Base-by-base conservation (phyloP, 2,888 invertebrate genomes). In the Diarsia rubi region DNA sequence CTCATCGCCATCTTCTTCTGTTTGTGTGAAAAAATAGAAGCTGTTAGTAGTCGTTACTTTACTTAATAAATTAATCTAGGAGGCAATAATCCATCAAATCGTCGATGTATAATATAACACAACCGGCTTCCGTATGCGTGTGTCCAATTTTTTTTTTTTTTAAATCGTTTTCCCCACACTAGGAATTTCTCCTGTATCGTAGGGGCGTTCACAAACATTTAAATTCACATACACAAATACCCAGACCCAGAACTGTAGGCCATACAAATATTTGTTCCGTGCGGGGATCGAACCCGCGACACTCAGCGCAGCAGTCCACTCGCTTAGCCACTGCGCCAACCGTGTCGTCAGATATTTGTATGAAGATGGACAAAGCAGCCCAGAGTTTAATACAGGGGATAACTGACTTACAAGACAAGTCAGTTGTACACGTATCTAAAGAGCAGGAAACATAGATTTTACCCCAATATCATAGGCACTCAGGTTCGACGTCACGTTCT, bases 1-100 rank as follows among this genome's bases (percentile, higher is more conserved):
- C 75, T 97, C 95, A 82, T 97, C 97, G 0, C 97, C 97, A 0
- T 86, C 87, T 66, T 97, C 97, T 8, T 88, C 90, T 73, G 64
- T 67, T 47, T 14, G 24, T 44, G 5, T 9, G 11, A 3, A 9
- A 52, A 70, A 31, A 42, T 12, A 42, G 2, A 31, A 2, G 16
- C 8, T 2, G 9, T 49, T 49, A 47, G 5, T 37, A 24, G n/a
- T 27, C 16, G 5, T 16, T 59, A 21, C 16, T 19, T 59, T 44
- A 68, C 6, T 16, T 54, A 2, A 14, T 24, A 6, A 24, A 24
- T 54, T 0, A 24, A 14, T 52, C 12, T 52, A n/a, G 52, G 52
- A n/a, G n/a, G n/a, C 3, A 11, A 47, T 45, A 14, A 49, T 52
- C 12, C n/a, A 52, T 12, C n/a, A 31, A 47, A 47, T 64, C 5